Evolutionary conservation across 37 sponge, comb jelly and placozoan species (phyloP).

Genomic region (Oopsacas minuta): DNA sequence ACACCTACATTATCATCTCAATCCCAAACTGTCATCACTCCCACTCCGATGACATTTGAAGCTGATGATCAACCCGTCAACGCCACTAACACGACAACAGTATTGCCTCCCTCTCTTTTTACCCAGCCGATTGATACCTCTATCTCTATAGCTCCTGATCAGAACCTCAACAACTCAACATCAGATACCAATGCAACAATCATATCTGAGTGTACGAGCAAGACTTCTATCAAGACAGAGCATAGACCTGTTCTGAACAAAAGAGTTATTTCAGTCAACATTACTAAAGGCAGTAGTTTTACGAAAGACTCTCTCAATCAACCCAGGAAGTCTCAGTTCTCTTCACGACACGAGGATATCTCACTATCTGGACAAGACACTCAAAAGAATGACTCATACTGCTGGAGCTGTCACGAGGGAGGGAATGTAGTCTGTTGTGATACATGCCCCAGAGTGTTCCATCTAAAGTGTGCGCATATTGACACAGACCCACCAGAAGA

Average conservation of each 20-base stretch:
- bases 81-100: not conserved
- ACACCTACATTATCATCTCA: not conserved
- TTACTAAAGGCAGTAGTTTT: not conserved
- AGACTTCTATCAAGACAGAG: not conserved
- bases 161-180: not conserved
- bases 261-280: not conserved
- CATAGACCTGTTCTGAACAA: not conserved
- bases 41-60: not conserved
- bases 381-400: constrained; percentile 88
- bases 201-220: not conserved
- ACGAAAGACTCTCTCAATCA: not conserved
- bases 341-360: not conserved
- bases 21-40: not conserved
- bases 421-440: constrained; percentile 95
- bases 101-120: not conserved
- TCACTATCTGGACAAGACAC: constrained; percentile 21
- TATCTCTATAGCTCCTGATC: not conserved
- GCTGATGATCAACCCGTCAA: not conserved
- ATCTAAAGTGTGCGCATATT: constrained; percentile 44
- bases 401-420: constrained; percentile 92
- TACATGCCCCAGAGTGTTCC: constrained; percentile 85
- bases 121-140: not conserved
- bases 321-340: not conserved
- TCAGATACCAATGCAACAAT: not conserved
- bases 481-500: constrained; percentile 45